phyloP scores from a whole-genome alignment of 1,140 invertebrate genomes.

The Lucilia sericata region DNA sequence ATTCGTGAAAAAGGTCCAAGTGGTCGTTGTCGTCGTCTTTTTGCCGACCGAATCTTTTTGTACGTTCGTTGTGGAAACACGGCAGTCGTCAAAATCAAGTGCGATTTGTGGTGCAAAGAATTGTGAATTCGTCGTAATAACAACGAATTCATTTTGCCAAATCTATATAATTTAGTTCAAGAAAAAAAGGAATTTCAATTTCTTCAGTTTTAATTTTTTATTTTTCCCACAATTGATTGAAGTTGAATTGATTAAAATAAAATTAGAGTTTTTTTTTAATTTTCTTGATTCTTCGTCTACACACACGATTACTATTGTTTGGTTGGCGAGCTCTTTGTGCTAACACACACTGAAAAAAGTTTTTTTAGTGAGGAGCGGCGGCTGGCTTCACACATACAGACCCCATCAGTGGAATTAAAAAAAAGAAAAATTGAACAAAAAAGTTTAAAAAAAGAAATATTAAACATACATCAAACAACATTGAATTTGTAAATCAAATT shows the following conservation, averaged over 20 bases:
- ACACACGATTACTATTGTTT: constrained; percentile 12
- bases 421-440: constrained; percentile 54
- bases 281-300: constrained; percentile 22
- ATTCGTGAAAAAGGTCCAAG: constrained; percentile 8
- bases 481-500: constrained; percentile 61
- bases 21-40: constrained; percentile 3
- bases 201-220: constrained; percentile 4
- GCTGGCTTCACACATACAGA: constrained; percentile 35
- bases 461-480: constrained; percentile 53
- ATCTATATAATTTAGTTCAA: constrained; percentile 36
- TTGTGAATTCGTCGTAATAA: constrained; percentile 41
- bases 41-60: constrained; percentile 29
- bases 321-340: constrained; percentile 33
- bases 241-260: constrained; percentile 31
- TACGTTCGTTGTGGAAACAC: constrained; percentile 38
- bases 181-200: constrained; percentile 17
- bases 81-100: constrained; percentile 42
- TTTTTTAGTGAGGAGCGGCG: constrained; percentile 29
- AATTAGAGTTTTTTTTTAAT: background rate
- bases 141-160: constrained; percentile 43
- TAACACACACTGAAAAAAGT: constrained; percentile 37
- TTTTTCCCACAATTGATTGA: constrained; percentile 21
- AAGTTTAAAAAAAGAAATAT: constrained; percentile 30
- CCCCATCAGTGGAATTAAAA: constrained; percentile 41
- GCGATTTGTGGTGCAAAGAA: constrained; percentile 44